Percentiles rank a stretch among this genome's conserved stretches.
These are phyloP conservation scores for Excalfactoria chinensis DNA, from an alignment of 2,113 vertebrate genomes.

Conservation along the genomic window DNA sequence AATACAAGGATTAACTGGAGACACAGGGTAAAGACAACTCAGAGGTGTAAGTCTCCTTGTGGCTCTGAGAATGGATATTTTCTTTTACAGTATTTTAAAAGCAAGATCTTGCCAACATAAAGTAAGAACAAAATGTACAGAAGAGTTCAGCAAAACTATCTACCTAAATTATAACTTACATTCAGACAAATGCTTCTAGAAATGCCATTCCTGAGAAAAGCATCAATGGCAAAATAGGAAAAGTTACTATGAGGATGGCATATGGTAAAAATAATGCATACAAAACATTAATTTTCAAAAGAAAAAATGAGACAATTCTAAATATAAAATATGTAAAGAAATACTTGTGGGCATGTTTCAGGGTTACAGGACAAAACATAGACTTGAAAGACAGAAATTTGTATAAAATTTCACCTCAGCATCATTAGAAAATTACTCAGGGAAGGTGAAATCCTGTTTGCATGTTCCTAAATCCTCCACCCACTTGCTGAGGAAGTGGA, in stretches of 20 bases:
- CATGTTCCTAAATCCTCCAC: neutral
- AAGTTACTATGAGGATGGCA: neutral
- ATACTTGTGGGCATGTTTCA: neutral
- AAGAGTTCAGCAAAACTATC: neutral
- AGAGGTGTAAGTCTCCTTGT: neutral
- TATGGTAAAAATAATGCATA: neutral
- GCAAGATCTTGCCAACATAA: neutral
- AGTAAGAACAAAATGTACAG: neutral
- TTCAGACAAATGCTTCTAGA: neutral
- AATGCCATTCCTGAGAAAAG: neutral
- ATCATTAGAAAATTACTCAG: neutral
- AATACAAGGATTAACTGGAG: neutral
- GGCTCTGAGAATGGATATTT: neutral
- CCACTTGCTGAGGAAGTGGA: neutral
- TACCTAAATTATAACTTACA: neutral
- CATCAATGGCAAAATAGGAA: neutral
- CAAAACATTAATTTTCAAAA: neutral
- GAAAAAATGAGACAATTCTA: neutral
- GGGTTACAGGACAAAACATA: neutral
- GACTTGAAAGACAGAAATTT: neutral
- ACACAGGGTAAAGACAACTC: neutral
- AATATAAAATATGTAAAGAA: neutral
- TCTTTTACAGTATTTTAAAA: neutral
- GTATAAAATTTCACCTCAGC: neutral
- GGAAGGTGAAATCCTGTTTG: neutral